A percentile compares a stretch with the other conserved stretches of the same genome.
Evolutionary conservation across 2,797 vertebrate species (phyloP).

Genomic region (Sebastes trivittatus): DNA sequence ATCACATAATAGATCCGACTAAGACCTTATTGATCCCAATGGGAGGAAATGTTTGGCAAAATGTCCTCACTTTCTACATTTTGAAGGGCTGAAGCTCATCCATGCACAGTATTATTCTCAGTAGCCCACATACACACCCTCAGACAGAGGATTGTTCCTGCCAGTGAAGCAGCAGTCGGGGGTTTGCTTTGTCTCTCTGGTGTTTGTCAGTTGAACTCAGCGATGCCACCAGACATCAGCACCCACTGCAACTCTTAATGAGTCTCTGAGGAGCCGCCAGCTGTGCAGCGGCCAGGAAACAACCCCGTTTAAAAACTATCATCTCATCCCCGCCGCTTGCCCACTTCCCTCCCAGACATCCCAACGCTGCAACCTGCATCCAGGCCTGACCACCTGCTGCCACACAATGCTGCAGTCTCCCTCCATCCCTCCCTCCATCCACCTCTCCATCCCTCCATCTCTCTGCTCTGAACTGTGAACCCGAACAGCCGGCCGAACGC

Average conservation of each 20-base stretch:
- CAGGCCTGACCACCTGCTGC: constrained; percentile 35
- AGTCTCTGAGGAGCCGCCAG: constrained; percentile 65
- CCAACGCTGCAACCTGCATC: constrained; percentile 40
- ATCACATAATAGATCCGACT: neutral
- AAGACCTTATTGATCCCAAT: neutral
- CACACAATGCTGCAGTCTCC: constrained; percentile 12
- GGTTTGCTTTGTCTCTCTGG: constrained; percentile 21
- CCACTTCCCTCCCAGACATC: constrained; percentile 41
- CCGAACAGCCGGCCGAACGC: constrained; percentile 8
- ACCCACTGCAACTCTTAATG: constrained; percentile 54
- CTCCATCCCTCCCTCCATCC: constrained; percentile 1
- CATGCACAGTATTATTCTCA: neutral
- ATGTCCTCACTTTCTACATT: neutral
- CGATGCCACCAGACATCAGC: constrained; percentile 42
- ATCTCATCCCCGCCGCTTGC: constrained; percentile 34
- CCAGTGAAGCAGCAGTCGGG: constrained; percentile 1
- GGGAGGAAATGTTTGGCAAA: neutral
- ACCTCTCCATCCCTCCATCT: neutral
- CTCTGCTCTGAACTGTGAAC: constrained; percentile 32
- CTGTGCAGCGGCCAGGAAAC: constrained; percentile 65
- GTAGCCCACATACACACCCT: neutral
- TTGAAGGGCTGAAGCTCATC: neutral
- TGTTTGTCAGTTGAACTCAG: constrained; percentile 19
- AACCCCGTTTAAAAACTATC: constrained; percentile 54
- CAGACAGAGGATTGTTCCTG: neutral